Conservation (phyloP, 2,113 vertebrate species). For the Datnioides undecimradiatus region DNA sequence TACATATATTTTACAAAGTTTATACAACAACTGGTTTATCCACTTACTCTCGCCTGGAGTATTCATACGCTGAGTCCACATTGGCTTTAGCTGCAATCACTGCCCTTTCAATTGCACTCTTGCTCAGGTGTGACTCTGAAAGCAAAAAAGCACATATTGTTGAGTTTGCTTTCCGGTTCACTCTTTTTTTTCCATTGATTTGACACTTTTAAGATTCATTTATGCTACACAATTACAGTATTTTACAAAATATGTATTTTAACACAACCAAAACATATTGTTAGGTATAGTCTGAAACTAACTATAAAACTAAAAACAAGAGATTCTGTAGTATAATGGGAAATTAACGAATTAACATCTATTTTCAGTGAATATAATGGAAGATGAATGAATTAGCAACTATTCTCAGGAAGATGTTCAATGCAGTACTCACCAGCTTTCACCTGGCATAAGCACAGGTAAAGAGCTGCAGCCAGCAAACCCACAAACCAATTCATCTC, state of each 20-base stretch:
- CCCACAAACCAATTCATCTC: slow-evolving; percentile 52
- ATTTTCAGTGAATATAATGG: too few species aligned
- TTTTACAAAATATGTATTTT: not conserved
- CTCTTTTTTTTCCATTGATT: not conserved
- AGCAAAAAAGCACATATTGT: slow-evolving; percentile 12
- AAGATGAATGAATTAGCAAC: too few species aligned
- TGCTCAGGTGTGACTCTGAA: slow-evolving; percentile 59
- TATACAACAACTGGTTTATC: not conserved
- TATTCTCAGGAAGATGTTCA: not conserved
- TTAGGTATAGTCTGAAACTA: too few species aligned
- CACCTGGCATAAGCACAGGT: slow-evolving; percentile 34
- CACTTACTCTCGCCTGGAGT: slow-evolving; percentile 70
- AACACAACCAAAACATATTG: not conserved
- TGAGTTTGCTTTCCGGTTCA: not conserved
- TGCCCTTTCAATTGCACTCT: slow-evolving; percentile 62
- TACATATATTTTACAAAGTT: not conserved
- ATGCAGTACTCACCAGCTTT: slow-evolving; percentile 45
- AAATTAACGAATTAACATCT: too few species aligned
- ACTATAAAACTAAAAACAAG: too few species aligned
- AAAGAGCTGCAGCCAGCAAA: slow-evolving; percentile 41
- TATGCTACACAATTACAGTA: not conserved
- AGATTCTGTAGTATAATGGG: too few species aligned
- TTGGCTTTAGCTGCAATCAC: slow-evolving; percentile 77
- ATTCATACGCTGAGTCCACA: slow-evolving; percentile 85
- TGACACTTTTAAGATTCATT: not conserved